phyloP scores from a whole-genome alignment of 2,888 invertebrate genomes.

The Rhynchonema sp. region DNA sequence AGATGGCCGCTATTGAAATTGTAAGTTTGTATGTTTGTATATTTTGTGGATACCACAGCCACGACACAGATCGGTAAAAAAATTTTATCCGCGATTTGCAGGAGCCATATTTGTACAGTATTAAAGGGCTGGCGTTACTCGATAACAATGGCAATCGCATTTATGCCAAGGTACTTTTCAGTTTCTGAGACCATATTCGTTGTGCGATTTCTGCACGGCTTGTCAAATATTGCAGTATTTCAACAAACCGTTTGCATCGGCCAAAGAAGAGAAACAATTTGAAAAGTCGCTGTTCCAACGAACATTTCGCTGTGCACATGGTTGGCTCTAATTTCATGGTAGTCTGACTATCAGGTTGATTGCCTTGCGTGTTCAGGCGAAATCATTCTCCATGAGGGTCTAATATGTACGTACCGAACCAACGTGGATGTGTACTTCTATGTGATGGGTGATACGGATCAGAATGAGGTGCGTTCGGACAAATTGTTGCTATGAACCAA shows the following conservation, averaged over 20 bases:
- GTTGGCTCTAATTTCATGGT: no score
- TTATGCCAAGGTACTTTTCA: slow-evolving; percentile 63
- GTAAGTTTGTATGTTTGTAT: no score
- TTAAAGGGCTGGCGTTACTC: slow-evolving; percentile 88
- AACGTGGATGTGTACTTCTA: slow-evolving; percentile 97
- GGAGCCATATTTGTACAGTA: slow-evolving; percentile 81
- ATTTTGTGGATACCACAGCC: no score
- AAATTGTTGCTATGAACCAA: not conserved
- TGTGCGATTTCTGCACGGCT: no score
- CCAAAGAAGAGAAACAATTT: slow-evolving; percentile 86
- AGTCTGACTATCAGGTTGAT: no score
- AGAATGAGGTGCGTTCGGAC: slow-evolving; percentile 59
- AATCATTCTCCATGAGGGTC: slow-evolving; percentile 90
- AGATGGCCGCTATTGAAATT: no score
- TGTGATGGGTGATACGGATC: slow-evolving; percentile 88
- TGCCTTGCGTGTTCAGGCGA: slow-evolving; percentile 48
- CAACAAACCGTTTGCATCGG: slow-evolving; percentile 63
- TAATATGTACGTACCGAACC: slow-evolving; percentile 89
- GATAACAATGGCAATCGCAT: slow-evolving; percentile 94
- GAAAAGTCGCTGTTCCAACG: slow-evolving; percentile 80
- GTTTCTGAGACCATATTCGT: no score
- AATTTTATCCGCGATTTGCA: slow-evolving; percentile 7
- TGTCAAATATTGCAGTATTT: slow-evolving; percentile 51
- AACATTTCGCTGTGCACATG: not conserved
- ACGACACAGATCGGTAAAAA: no score